Evolutionary conservation across 2,888 invertebrate genomes (phyloP), one percentile per base, ranked within the genome.

Genomic region (Ctenicera cuprea): DNA sequence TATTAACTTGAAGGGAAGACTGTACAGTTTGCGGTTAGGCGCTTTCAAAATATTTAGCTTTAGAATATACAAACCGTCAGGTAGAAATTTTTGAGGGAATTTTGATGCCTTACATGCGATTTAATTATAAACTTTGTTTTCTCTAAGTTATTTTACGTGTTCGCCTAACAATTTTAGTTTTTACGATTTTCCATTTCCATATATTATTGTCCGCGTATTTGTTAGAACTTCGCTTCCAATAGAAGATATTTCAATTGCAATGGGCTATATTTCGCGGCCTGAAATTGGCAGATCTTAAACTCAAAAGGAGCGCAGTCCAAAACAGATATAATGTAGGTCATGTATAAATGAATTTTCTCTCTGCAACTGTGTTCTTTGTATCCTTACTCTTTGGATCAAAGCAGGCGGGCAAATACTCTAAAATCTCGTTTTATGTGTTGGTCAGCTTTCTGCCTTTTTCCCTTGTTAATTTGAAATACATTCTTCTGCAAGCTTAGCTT

Each of bases 331-430:
- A 38, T 59, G 20, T 38, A 59, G 59, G 59, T 59, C 59, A 59
- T 59, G 59, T 41, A 38, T 38, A 59, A 59, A n/a, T 59, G 38
- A 59, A 59, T 59, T 59, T 38, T 59, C 41, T 59, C n/a, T 38
- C 59, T 38, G 38, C 14, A 30, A 30, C 54, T 54, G 54, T 30
- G 30, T 54, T 54, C 54, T 30, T 54, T 54, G 54, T 54, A 30
- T 54, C 30, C 0, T 54, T n/a, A 12, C 30, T 8, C 9, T 54
- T 50, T 30, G 48, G 11, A 18, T 48, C 16, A 18, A 11, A 18
- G 41, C 14, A 18, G 48, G 16, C 48, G 11, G 20, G 8, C 48
- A 2, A 16, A 3, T 18, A 16, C 48, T 18, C 18, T 7, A 14
- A 18, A 16, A 48, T 41, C 16, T 48, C 18, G 18, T 48, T 18